These are phyloP conservation scores for Anguilla marmorata DNA, from an alignment of 2,797 vertebrate genomes.

Conservation along the genomic window DNA sequence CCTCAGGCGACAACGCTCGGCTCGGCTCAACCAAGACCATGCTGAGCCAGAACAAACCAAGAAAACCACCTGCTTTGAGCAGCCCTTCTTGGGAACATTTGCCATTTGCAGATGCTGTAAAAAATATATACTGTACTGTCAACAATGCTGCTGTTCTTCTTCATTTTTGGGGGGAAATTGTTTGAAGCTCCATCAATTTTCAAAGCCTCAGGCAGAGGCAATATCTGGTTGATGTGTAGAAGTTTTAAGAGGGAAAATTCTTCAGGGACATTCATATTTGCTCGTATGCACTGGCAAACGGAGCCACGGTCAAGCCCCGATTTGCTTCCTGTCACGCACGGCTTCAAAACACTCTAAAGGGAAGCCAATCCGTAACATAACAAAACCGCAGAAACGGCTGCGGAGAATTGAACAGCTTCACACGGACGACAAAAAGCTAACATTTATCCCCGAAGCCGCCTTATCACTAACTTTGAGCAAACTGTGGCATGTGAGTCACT, in stretches of 20 bases:
- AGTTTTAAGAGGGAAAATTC: not conserved
- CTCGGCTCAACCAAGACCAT: not conserved
- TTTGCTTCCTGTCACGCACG: not conserved
- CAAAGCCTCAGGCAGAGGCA: no score
- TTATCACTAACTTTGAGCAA: not conserved
- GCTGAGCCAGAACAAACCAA: not conserved
- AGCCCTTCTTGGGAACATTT: not conserved
- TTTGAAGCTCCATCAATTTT: no score
- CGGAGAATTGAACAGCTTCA: not conserved
- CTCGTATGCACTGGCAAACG: not conserved
- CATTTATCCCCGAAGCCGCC: not conserved
- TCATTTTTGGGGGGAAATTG: no score
- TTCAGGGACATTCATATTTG: not conserved
- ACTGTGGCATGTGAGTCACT: not conserved
- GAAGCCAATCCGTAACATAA: not conserved
- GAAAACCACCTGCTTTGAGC: not conserved
- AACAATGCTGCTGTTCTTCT: no score
- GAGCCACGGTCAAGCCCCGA: slow-evolving; percentile 28
- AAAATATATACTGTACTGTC: no score
- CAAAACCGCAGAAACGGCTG: not conserved
- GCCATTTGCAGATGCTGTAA: not conserved
- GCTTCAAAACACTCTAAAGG: not conserved
- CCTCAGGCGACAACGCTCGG: not conserved
- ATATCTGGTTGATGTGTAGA: not conserved
- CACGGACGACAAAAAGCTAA: not conserved